phyloP scores from a whole-genome alignment of 1,140 invertebrate genomes.

The Venustaconcha ellipsiformis region DNA sequence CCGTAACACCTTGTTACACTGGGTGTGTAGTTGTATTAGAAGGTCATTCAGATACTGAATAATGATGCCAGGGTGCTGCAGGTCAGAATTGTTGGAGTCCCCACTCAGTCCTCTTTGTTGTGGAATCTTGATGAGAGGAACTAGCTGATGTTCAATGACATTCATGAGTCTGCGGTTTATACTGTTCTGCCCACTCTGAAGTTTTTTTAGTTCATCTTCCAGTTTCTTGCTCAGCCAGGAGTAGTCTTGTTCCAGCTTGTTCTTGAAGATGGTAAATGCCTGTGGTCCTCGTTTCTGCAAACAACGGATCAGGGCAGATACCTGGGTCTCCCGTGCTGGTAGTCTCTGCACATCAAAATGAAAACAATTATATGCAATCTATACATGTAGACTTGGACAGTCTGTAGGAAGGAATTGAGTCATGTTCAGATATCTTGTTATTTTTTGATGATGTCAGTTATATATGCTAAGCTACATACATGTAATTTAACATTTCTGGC shows the following conservation, averaged over 20 bases:
- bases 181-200: constrained; percentile 26
- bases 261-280: constrained; percentile 26
- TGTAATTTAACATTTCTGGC: no score
- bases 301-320: constrained; percentile 13
- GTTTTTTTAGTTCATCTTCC: constrained; percentile 23
- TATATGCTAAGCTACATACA: no score
- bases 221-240: constrained; percentile 23
- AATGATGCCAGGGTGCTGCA: constrained; percentile 21
- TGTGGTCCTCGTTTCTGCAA: constrained; percentile 25
- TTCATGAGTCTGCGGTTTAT: constrained; percentile 24
- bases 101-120: neutral
- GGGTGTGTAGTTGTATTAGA: constrained; percentile 8
- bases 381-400: neutral
- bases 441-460: no score
- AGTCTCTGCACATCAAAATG: constrained; percentile 14
- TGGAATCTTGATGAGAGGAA: constrained; percentile 16
- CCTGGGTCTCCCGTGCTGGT: constrained; percentile 25
- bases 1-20: constrained; percentile 27
- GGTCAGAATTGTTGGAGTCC: constrained; percentile 14
- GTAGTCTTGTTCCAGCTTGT: constrained; percentile 29
- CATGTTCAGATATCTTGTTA: neutral
- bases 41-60: constrained; percentile 26
- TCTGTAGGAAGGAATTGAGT: neutral
- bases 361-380: neutral
- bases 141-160: constrained; percentile 19